Conservation (phyloP, 2,888 invertebrate species). For the Mimumesa dahlbomi region DNA sequence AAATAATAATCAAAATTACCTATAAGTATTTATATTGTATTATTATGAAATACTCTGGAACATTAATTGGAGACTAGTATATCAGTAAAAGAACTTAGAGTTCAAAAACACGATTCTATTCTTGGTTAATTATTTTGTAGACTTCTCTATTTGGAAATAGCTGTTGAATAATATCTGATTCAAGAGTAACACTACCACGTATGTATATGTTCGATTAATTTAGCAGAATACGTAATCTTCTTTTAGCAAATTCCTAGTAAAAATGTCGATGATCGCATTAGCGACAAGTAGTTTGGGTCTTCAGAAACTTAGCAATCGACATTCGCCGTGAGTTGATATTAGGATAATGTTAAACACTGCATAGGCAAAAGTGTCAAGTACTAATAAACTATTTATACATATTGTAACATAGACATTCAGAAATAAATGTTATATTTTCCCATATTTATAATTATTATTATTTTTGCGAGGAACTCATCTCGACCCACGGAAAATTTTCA, state of each 20-base stretch:
- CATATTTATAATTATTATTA: constrained; percentile 30
- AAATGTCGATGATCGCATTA: not conserved
- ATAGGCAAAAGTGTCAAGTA: constrained; percentile 35
- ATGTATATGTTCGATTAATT: not conserved
- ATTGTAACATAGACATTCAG: constrained; percentile 60
- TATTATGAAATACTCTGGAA: constrained; percentile 14
- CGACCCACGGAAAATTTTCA: too few species aligned
- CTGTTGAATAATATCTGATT: not conserved
- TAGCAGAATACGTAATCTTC: not conserved
- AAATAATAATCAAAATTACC: constrained; percentile 44
- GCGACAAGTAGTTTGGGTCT: not conserved
- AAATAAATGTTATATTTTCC: constrained; percentile 67
- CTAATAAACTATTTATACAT: constrained; percentile 38
- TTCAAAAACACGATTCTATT: constrained; percentile 3
- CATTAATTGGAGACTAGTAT: constrained; percentile 12
- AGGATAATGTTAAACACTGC: constrained; percentile 23
- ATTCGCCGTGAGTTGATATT: constrained; percentile 25
- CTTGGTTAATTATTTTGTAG: constrained; percentile 16
- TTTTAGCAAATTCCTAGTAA: not conserved
- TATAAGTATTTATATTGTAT: constrained; percentile 21
- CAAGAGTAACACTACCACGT: not conserved
- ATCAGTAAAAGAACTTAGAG: constrained; percentile 2
- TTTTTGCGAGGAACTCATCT: too few species aligned
- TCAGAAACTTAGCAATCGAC: constrained; percentile 5
- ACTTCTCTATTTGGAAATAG: constrained; percentile 3